Percentiles rank a stretch among this genome's conserved stretches.
Evolutionary conservation across 2,113 vertebrate genomes (phyloP).

Genomic region (Hystrix brachyura): DNA sequence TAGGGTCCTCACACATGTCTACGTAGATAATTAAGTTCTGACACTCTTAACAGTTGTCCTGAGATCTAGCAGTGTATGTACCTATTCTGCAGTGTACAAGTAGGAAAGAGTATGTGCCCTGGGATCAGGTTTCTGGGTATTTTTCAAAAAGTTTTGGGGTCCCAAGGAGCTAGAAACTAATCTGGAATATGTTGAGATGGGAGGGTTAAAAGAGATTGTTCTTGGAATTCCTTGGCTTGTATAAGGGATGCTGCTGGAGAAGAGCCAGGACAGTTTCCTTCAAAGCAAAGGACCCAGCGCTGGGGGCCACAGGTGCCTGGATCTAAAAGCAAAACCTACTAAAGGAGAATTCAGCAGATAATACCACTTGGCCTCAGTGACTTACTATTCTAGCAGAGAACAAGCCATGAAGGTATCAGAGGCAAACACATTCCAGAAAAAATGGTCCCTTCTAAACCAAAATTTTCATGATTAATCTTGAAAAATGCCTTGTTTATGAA

Average conservation of each 20-base stretch:
- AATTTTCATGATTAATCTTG: neutral
- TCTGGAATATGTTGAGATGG: neutral
- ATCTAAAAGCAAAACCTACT: neutral
- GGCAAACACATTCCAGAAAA: neutral
- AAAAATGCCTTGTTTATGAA: constrained; percentile 31
- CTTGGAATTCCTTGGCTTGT: neutral
- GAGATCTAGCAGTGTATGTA: neutral
- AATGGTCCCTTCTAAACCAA: neutral
- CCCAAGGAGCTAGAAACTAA: neutral
- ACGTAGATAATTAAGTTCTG: neutral
- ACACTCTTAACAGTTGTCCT: neutral
- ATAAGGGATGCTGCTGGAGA: neutral
- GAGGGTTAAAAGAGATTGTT: neutral
- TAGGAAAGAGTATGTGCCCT: neutral
- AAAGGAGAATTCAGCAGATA: neutral
- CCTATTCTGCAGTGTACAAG: neutral
- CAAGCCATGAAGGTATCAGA: neutral
- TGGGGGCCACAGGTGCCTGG: neutral
- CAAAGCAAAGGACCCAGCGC: neutral
- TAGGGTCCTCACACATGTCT: neutral
- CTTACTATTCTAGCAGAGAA: neutral
- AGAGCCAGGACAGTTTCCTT: neutral
- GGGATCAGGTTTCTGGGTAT: neutral
- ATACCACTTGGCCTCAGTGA: neutral
- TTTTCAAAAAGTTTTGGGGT: neutral